Percentiles rank a stretch among this genome's conserved stretches.
Conservation (phyloP, 2,797 vertebrate genomes). For the Galaxias olidus region DNA sequence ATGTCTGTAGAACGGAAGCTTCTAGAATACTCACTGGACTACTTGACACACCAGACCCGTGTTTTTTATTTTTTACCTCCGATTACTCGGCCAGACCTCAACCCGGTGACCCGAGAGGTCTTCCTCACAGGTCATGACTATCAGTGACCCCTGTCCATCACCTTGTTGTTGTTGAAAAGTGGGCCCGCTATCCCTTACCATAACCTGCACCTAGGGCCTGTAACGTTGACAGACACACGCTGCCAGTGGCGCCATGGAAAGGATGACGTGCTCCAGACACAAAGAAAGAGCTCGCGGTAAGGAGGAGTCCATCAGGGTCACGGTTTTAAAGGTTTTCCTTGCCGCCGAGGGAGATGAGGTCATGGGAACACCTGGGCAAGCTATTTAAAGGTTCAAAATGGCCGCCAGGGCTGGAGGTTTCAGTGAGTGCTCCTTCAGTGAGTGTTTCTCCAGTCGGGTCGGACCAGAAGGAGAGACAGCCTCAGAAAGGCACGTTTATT, state of each 20-base stretch:
- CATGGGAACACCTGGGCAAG: constrained; percentile 55
- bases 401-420: constrained; percentile 42
- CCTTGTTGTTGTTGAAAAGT: constrained; percentile 41
- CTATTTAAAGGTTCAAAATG: constrained; percentile 48
- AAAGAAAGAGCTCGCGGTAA: constrained; percentile 11
- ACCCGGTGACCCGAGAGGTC: constrained; percentile 21
- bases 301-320: constrained; percentile 31
- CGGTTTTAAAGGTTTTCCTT: constrained; percentile 37
- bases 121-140: constrained; percentile 37
- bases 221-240: constrained; percentile 32
- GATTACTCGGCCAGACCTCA: constrained; percentile 19
- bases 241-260: constrained; percentile 23
- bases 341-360: constrained; percentile 52
- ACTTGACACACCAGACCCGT: constrained; percentile 2
- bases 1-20: background rate
- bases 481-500: too few species aligned
- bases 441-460: constrained; percentile 45
- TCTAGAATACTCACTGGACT: background rate
- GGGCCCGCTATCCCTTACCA: background rate
- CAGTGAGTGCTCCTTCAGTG: constrained; percentile 42
- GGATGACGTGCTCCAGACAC: constrained; percentile 20
- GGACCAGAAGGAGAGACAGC: constrained; percentile 35
- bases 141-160: constrained; percentile 39
- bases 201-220: background rate
- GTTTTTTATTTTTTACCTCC: constrained; percentile 40